Conservation (phyloP, 1,140 invertebrate species). For the Dreissena rostriformis region DNA sequence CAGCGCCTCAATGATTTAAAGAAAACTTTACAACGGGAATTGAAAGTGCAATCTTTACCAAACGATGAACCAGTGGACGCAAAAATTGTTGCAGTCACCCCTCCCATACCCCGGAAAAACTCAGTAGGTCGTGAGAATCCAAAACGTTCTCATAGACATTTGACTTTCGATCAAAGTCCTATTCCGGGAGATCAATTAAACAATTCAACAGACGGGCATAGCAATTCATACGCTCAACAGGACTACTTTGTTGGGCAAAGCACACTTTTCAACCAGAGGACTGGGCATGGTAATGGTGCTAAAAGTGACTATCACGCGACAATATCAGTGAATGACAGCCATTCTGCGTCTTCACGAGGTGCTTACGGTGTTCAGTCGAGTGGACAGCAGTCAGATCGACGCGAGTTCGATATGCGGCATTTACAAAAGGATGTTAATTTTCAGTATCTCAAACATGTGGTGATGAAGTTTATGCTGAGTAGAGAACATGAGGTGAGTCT, state of each 20-base stretch:
- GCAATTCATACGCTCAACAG: slow-evolving; percentile 26
- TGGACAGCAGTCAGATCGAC: background rate
- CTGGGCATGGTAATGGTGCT: background rate
- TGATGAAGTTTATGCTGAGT: slow-evolving; percentile 95
- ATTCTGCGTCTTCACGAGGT: background rate
- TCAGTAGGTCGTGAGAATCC: slow-evolving; percentile 13
- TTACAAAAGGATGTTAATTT: slow-evolving; percentile 88
- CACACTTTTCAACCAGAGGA: slow-evolving; percentile 2
- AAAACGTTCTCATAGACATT: slow-evolving; percentile 6
- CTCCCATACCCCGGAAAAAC: slow-evolving; percentile 57
- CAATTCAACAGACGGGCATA: slow-evolving; percentile 2
- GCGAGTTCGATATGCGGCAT: slow-evolving; percentile 44
- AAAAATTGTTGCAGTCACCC: slow-evolving; percentile 54
- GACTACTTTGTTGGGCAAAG: slow-evolving; percentile 49
- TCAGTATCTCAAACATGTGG: slow-evolving; percentile 95
- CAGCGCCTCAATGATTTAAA: slow-evolving; percentile 93
- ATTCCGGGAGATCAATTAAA: slow-evolving; percentile 15
- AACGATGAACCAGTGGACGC: slow-evolving; percentile 75
- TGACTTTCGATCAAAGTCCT: slow-evolving; percentile 22
- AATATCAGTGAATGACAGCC: slow-evolving; percentile 39
- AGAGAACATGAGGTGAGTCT: slow-evolving; percentile 88
- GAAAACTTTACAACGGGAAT: slow-evolving; percentile 93
- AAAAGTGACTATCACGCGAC: slow-evolving; percentile 42
- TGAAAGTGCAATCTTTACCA: slow-evolving; percentile 84
- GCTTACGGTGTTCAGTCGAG: slow-evolving; percentile 24